Evolutionary conservation across 1,140 invertebrate genomes (phyloP).

Genomic region (Eurosta solidaginis): DNA sequence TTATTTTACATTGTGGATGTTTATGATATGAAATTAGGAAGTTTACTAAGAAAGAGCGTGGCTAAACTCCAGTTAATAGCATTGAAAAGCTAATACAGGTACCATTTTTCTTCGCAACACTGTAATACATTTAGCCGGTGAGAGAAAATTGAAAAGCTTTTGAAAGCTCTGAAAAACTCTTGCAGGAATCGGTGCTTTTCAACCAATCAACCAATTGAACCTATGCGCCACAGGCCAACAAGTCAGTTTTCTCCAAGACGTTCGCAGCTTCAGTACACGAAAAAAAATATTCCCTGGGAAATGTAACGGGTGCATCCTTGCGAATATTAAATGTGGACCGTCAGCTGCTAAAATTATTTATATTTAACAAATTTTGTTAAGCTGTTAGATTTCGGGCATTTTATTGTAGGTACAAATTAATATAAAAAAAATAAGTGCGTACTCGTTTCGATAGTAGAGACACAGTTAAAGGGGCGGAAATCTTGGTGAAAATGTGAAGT

Average conservation of each 20-base stretch:
- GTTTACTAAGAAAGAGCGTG: too few relatives aligned
- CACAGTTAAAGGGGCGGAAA: not conserved
- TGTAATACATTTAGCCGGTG: not conserved
- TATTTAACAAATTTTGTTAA: not conserved
- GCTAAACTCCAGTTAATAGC: too few relatives aligned
- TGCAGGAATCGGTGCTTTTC: slow-evolving; percentile 6
- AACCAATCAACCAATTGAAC: not conserved
- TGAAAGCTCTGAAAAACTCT: not conserved
- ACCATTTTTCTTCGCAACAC: not conserved
- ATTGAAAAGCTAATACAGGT: too few relatives aligned
- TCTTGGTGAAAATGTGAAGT: not conserved
- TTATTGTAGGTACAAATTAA: not conserved
- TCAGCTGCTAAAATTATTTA: not conserved
- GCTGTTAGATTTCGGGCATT: not conserved
- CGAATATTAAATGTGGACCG: not conserved
- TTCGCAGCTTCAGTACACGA: slow-evolving; percentile 10
- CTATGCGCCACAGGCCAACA: not conserved
- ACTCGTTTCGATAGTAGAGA: too few relatives aligned
- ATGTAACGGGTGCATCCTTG: slow-evolving; percentile 10
- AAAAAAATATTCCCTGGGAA: not conserved
- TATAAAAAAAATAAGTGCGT: too few relatives aligned
- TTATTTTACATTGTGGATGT: too few relatives aligned
- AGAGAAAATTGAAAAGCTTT: not conserved
- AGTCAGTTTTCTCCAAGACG: slow-evolving; percentile 18
- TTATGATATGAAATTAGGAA: too few relatives aligned